Evolutionary conservation across 2,113 vertebrate genomes (phyloP), one percentile per base, ranked within the genome.

Genomic region (Rostratula benghalensis): DNA sequence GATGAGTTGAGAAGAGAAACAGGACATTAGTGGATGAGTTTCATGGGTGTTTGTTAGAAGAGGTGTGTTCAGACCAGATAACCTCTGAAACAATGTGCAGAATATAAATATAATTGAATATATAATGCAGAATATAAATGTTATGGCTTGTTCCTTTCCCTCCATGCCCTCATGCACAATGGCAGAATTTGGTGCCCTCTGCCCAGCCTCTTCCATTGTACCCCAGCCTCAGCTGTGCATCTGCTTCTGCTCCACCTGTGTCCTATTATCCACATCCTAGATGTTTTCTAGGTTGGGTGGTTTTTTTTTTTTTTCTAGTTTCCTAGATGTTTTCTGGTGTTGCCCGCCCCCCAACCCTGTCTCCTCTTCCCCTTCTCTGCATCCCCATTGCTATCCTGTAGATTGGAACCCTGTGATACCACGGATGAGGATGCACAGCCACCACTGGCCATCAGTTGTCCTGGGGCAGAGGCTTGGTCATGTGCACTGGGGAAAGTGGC

Each of bases 401-500:
- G 31, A 28, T 4, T 31, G 31, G 14, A 8, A 31, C 14, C 9
- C 48, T 3, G 0, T 5, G n/a, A 54, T 56, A 63, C 28, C 50
- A 84, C 0, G 0, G 31, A 14, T 35, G 11, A 83, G 46, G 53
- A 57, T 71, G 39, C 13, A 11, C 17, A 27, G n/a, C 2, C 5
- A 71, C 28, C 20, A 7, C 43, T 48, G 21, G 56, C 22, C 43
- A 33, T 5, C 0, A 1, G 11, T 64, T 88, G 51, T 71, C 13
- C 35, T 80, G n/a, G 28, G 68, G 56, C 46, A 71, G 24, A 50
- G 46, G 11, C 17, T 78, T 90, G 41, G 37, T n/a, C 2, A 1
- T 3, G 20, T 2, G 3, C 11, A 23, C 1, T 37, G 19, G 0
- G 1, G 37, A 31, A 81, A 59, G 21, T 13, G 20, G 11, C 10